Evolutionary conservation across 2,113 vertebrate genomes (phyloP).

Genomic region (Campylomormyrus numenius): DNA sequence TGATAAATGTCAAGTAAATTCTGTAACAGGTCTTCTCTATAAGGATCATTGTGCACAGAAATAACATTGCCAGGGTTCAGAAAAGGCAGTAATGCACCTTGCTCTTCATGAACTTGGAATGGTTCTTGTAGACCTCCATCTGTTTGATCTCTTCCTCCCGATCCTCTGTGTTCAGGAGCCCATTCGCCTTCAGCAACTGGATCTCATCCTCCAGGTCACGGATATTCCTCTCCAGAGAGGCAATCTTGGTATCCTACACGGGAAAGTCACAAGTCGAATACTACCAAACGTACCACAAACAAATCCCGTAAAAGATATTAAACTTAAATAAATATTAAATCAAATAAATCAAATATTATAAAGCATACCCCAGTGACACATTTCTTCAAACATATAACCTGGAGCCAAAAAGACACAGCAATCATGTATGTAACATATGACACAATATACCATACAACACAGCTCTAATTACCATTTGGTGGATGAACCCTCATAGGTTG

Average conservation of each 20-base stretch:
- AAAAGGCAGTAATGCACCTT: constrained; percentile 68
- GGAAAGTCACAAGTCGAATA: constrained; percentile 13
- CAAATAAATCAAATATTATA: neutral
- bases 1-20: neutral
- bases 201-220: constrained; percentile 97
- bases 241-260: constrained; percentile 91
- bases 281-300: neutral
- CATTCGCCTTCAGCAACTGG: constrained; percentile 94
- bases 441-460: neutral
- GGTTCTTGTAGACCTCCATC: constrained; percentile 96
- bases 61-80: constrained; percentile 29
- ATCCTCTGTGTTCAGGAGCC: constrained; percentile 79
- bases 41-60: too few relatives aligned
- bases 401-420: neutral
- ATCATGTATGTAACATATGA: neutral
- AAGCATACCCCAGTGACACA: neutral
- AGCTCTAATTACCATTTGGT: neutral
- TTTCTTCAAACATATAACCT: neutral
- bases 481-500: neutral
- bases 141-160: constrained; percentile 91
- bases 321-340: neutral
- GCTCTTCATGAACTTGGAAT: constrained; percentile 97
- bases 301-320: too few relatives aligned
- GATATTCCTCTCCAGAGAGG: constrained; percentile 93
- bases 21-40: neutral